Evolutionary conservation across 2,797 vertebrate species (phyloP), one percentile per base, ranked within the genome.

Genomic region (Balearica regulorum): DNA sequence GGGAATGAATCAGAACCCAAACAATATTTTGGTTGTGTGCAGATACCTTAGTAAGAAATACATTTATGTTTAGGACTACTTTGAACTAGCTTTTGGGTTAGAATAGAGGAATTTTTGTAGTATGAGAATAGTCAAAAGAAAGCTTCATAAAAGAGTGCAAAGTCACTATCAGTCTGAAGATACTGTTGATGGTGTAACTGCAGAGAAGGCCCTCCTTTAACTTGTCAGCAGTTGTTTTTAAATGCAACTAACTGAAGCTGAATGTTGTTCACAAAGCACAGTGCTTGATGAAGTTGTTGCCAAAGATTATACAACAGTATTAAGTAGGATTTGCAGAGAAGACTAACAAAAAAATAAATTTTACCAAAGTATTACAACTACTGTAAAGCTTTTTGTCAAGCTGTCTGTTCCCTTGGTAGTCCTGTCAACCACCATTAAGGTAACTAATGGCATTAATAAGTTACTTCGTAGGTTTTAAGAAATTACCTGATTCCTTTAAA

Each of bases 281-380:
- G 69, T 29, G 61, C 60, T 93, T 87, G 71, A 64, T 90, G 71
- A 93, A 96, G 81, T 83, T 94, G 75, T 86, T 96, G 89, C 92
- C 92, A 95, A 89, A 83, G 71, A 87, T 96, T 96, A 89, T 92
- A 91, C 84, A 96, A 85, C 60, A 58, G 61, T 71, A 87, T 96
- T 95, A 91, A 87, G 69, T 71, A 54, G 70, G 86, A 94, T 96
- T 94, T 96, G 41, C 53, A 46, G 49, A 57, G 79, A 82, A 90
- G 51, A 33, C 71, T 83, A 85, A 92, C 64, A 58, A 71, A 71
- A 71, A 93, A 71, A 89, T 80, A 65, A 46, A 71, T 90, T 94
- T 95, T 75, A 94, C 78, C 25, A 3, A 92, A 83, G 29, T 71
- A 31, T 85, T 90, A 46, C 24, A 87, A 82, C 62, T 82, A 49